Evolutionary conservation across 2,888 invertebrate species (phyloP).

Genomic region (Podotricha telesiphe): DNA sequence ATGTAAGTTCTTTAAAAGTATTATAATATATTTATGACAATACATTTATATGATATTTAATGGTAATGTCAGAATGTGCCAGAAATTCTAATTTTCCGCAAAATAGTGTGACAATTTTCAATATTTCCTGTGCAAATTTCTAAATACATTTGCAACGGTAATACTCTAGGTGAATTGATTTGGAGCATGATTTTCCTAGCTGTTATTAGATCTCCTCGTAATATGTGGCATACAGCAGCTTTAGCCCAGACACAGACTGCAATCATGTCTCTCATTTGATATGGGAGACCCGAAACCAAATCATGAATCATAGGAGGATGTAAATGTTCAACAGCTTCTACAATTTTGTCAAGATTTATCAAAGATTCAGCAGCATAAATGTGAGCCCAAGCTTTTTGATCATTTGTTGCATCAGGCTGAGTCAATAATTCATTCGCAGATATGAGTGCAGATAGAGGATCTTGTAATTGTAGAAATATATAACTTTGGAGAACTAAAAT

Average conservation of each 20-base stretch:
- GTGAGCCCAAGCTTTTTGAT: conserved; percentile 90
- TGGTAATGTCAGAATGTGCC: conserved; percentile 56
- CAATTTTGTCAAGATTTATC: conserved; percentile 90
- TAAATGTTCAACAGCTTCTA: conserved; percentile 92
- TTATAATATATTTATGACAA: conserved; percentile 10
- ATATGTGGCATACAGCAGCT: conserved; percentile 77
- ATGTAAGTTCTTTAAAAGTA: neutral
- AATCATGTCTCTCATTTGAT: conserved; percentile 75
- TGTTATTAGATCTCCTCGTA: conserved; percentile 74
- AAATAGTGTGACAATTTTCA: conserved; percentile 76
- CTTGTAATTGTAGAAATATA: conserved; percentile 92
- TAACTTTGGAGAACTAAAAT: conserved; percentile 92
- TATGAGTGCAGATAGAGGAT: conserved; percentile 90
- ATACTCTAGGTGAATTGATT: conserved; percentile 75
- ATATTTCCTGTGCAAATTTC: conserved; percentile 82
- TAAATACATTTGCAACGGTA: conserved; percentile 83
- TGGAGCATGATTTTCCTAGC: conserved; percentile 77
- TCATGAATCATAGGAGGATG: conserved; percentile 88
- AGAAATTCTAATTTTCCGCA: conserved; percentile 70
- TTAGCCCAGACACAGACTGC: conserved; percentile 81
- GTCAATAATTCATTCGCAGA: conserved; percentile 89
- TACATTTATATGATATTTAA: neutral
- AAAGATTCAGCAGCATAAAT: conserved; percentile 95
- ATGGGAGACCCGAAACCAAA: conserved; percentile 71
- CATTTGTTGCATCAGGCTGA: conserved; percentile 84